Evolutionary conservation across 2,797 vertebrate genomes (phyloP), one percentile per base, ranked within the genome.

Genomic region (Chloroceryle inda): DNA sequence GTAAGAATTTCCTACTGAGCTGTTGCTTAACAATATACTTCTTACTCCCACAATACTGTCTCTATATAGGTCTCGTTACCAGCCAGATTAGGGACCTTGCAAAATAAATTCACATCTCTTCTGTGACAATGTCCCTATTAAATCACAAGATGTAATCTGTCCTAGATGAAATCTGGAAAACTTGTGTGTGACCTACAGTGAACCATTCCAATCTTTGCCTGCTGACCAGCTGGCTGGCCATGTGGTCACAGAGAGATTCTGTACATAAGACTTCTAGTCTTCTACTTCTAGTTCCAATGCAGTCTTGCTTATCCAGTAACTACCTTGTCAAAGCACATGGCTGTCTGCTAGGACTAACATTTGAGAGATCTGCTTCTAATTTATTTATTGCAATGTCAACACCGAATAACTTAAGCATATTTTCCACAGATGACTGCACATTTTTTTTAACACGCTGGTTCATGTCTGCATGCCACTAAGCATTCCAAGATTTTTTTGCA

Each of bases 401-500:
- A 85, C 88, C 20, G 76, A 91, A 95, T 96, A 96, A 96, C 90
- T 96, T 96, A 92, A 92, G 88, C 79, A 84, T 92, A 91, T 96
- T 94, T 96, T 92, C 89, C 83, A 90, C 92, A 94, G 79, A 94
- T 96, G 95, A 95, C 74, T 96, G 83, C 75, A 94, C 94, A 33
- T 53, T 82, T 96, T 96, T 97, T 96, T 95, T 94, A 88, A 94
- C 94, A 83, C 45, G 2, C 81, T 79, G 55, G 83, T 94, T 95
- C 91, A 89, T 85, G 85, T 96, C 88, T 97, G 84, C 0, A 1
- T 89, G 68, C 84, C 94, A 82, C 92, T 73, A 77, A 94, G 89
- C 89, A 87, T 82, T 93, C 82, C 91, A 88, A 81, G 74, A 85
- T 62, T 71, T 94, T 97, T 94, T 82, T 94, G 94, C 94, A 95